Evolutionary conservation across 1,140 invertebrate species (phyloP), one percentile per base, ranked within the genome.

Genomic region (Macrostomum lignano): DNA sequence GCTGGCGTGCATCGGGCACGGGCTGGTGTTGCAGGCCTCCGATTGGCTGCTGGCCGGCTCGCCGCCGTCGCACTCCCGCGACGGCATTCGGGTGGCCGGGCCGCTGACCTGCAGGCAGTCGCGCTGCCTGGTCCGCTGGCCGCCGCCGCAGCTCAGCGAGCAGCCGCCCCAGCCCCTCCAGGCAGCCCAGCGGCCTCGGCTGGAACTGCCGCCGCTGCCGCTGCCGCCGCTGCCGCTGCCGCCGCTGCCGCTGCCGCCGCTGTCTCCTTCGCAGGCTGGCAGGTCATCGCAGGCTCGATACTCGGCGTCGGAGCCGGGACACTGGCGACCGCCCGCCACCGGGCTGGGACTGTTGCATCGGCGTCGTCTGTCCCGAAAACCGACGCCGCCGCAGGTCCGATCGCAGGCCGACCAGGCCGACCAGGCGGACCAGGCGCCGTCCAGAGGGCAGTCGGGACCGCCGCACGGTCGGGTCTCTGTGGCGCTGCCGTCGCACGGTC

Each of bases 111-210:
- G n/a, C n/a, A n/a, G n/a, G n/a, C n/a, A n/a, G n/a, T n/a, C n/a
- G 42, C 70, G 52, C 2, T 49, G 54, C 36, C 69, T 51, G 41
- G 63, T 65, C 42, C 65, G 58, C 3, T 66, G 61, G 7, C 69
- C 71, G 21, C 62, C 48, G 4, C 67, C 68, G 46, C 71, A 72
- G 5, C 62, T 59, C 20, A 64, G 56, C 3, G 67, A 66, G 48
- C 71, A 72, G n/a, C 59, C 49, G 17, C 60, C 58, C 69, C 68
- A 72, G 3, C 45, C 22, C 15, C 51, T 47, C 70, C 70, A 73
- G 1, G 47, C 37, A 30, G 63, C 53, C 69, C 69, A 72, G 7
- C 52, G 58, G 2, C 67, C 67, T n/a, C n/a, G n/a, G n/a, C n/a
- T n/a, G n/a, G n/a, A n/a, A n/a, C n/a, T n/a, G n/a, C n/a, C n/a